Conservation (phyloP, 2,888 invertebrate genomes). For the Philaethria dido region DNA sequence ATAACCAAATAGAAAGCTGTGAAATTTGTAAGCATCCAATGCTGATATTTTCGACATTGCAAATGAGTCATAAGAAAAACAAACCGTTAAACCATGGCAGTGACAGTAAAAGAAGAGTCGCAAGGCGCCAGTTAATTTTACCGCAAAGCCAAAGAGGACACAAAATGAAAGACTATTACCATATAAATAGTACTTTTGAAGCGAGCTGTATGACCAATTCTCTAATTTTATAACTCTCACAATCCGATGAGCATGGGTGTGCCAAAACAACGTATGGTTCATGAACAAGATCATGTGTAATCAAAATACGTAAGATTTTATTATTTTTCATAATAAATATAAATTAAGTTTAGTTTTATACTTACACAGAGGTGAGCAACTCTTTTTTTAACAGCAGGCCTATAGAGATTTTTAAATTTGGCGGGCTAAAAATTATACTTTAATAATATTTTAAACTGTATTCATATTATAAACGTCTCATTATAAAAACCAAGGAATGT, state of each 20-base stretch:
- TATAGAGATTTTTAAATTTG: no score
- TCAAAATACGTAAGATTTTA: background rate
- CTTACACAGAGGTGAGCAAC: no score
- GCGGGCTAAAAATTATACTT: no score
- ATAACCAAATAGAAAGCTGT: conserved; percentile 42
- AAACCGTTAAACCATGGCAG: conserved; percentile 60
- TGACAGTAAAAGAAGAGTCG: conserved; percentile 67
- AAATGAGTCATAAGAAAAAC: conserved; percentile 75
- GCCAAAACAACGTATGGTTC: conserved; percentile 29
- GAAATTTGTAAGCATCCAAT: conserved; percentile 43
- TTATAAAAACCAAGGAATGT: no score
- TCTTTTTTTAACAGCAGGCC: no score
- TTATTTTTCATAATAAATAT: no score
- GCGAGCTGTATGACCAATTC: conserved; percentile 72
- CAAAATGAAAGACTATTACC: conserved; percentile 72
- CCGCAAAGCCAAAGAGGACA: conserved; percentile 58
- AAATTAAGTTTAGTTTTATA: no score
- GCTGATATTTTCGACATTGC: conserved; percentile 62
- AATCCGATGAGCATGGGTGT: conserved; percentile 33
- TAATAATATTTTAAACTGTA: no score
- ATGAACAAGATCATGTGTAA: conserved; percentile 21
- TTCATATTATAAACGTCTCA: no score
- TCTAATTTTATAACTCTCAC: conserved; percentile 67
- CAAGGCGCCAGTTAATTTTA: conserved; percentile 79
- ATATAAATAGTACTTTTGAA: conserved; percentile 69